These are phyloP conservation scores for Argynnis bischoffii DNA, from an alignment of 2,888 invertebrate genomes.

Conservation along the genomic window DNA sequence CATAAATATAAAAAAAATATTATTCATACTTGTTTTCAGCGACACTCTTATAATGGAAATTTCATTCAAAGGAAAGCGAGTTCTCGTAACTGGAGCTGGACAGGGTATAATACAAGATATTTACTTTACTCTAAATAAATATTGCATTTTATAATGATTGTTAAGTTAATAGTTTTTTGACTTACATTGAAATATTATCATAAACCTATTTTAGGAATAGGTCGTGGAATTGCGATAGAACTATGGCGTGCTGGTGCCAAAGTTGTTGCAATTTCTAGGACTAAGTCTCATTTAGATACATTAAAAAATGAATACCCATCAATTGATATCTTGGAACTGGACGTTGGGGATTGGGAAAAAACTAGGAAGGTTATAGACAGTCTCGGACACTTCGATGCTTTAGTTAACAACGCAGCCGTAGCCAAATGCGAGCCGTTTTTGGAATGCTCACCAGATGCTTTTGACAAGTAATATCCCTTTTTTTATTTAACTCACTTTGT, in stretches of 20 bases:
- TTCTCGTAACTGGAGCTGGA: slow-evolving; percentile 94
- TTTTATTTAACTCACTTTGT: neutral
- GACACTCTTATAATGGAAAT: slow-evolving; percentile 83
- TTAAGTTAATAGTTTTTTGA: neutral
- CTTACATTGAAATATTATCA: neutral
- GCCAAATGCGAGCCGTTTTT: slow-evolving; percentile 87
- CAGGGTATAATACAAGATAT: slow-evolving; percentile 83
- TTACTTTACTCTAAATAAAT: too few species aligned
- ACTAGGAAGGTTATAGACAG: slow-evolving; percentile 83
- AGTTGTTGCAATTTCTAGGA: slow-evolving; percentile 90
- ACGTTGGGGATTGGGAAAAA: slow-evolving; percentile 89
- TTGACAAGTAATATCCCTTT: slow-evolving; percentile 84
- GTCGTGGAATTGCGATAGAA: slow-evolving; percentile 87
- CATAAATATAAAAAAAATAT: neutral
- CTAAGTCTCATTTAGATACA: slow-evolving; percentile 84
- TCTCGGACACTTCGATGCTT: slow-evolving; percentile 87
- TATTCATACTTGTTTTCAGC: neutral
- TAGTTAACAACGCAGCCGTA: slow-evolving; percentile 95
- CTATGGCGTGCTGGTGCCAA: slow-evolving; percentile 87
- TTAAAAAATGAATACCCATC: slow-evolving; percentile 83
- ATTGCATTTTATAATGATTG: neutral
- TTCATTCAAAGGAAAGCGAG: slow-evolving; percentile 87
- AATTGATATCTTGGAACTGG: slow-evolving; percentile 86
- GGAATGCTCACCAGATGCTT: slow-evolving; percentile 84
- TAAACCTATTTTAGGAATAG: slow-evolving; percentile 82